These are phyloP conservation scores for Meta bourneti DNA, from an alignment of 2,888 invertebrate genomes.

Conservation along the genomic window DNA sequence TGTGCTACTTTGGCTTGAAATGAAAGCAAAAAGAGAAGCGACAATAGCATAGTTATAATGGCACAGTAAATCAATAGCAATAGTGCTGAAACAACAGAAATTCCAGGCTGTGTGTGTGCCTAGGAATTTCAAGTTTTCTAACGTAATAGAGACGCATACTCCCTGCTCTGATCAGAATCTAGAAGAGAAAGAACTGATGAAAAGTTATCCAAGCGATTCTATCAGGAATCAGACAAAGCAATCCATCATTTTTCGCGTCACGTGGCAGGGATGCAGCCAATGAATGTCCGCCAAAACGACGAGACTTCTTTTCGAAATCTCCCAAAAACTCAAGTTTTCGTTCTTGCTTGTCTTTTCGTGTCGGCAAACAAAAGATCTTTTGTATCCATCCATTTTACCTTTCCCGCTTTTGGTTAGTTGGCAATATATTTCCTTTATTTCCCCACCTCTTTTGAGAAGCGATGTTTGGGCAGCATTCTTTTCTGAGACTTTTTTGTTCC, in stretches of 20 bases:
- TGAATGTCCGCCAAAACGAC: conserved; percentile 66
- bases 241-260: conserved; percentile 74
- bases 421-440: conserved; percentile 33
- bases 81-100: conserved; percentile 39
- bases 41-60: conserved; percentile 27
- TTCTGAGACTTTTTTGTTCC: background rate
- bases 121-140: conserved; percentile 45
- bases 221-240: conserved; percentile 64
- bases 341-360: conserved; percentile 50
- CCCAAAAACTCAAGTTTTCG: conserved; percentile 61
- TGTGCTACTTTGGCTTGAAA: background rate
- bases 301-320: conserved; percentile 50
- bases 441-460: background rate
- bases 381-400: conserved; percentile 62
- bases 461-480: background rate
- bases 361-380: conserved; percentile 66
- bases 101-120: conserved; percentile 15
- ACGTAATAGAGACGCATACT: conserved; percentile 57
- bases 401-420: conserved; percentile 61
- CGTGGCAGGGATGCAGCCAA: conserved; percentile 63
- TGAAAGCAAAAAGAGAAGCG: background rate
- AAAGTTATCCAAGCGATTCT: conserved; percentile 67
- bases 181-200: conserved; percentile 56
- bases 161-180: conserved; percentile 36
- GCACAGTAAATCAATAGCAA: conserved; percentile 39